Evolutionary conservation across 2,797 vertebrate genomes (phyloP), one percentile per base, ranked within the genome.

Genomic region (Artibeus lituratus): DNA sequence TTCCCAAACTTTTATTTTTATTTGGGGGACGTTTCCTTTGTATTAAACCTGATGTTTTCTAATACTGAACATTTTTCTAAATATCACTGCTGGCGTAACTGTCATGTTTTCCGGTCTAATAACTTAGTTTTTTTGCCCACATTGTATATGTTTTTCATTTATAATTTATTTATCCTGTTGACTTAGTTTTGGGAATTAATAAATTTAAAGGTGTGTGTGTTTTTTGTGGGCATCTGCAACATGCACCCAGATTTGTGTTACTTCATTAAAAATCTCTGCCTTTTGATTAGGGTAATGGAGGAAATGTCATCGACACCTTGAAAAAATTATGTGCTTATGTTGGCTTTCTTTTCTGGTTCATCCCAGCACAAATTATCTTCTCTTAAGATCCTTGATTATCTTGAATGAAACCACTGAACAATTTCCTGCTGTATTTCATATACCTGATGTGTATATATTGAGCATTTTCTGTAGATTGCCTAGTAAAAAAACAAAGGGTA

Each of bases 1-100:
- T 94, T 95, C 97, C 96, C 82, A 77, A 95, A 94, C 94, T 97
- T 98, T 82, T 96, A 88, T 85, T 93, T 88, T 97, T 97, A 65
- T 21, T 97, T 96, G 76, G 47, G 74, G 53, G 16, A 22, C 29
- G 55, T 65, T 95, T 96, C 93, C 72, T 97, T 97, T 94, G 67
- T 29, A 97, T 98, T 97, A 49, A 85, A 92, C 92, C 91, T 84
- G 95, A 15, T 94, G 94, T 96, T 93, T 98, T 97, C 93, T 96
- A 96, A 95, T 85, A 91, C 32, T 53, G 59, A 83, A 95, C 70
- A 44, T 87, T 97, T 97, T 97, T 93, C 91, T 96, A 78, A 87
- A 51, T 93, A 49, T 78, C 37, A 37, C 87, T 87, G 80, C 83
- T 93, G 74, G 76, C 49, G 9, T 87, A 89, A 70, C 2, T 77